These are phyloP conservation scores for Lepus europaeus DNA, from an alignment of 2,113 vertebrate genomes.

Conservation along the genomic window DNA sequence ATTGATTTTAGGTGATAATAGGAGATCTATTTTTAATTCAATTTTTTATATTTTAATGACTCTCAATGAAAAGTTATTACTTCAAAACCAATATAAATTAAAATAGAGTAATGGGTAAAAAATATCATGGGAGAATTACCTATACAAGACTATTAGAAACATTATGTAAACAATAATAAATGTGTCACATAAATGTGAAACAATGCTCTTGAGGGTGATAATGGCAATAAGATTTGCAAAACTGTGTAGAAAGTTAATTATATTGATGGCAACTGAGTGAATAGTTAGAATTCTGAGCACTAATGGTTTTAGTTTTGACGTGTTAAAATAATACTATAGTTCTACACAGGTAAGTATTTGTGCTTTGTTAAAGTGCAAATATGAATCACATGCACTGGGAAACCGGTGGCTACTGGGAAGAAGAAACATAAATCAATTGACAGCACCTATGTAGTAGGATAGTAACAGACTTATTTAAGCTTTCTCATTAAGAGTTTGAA, in stretches of 20 bases:
- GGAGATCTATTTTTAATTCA: neutral
- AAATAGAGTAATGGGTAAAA: neutral
- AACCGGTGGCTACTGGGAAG: neutral
- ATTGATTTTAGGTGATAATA: neutral
- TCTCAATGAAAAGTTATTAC: neutral
- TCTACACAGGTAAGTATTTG: neutral
- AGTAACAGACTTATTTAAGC: neutral
- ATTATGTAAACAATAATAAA: neutral
- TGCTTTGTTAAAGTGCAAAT: neutral
- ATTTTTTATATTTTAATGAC: neutral
- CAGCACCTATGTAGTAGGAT: neutral
- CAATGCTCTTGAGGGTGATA: neutral
- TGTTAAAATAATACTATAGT: neutral
- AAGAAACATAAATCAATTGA: neutral
- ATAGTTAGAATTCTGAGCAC: neutral
- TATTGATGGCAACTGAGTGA: neutral
- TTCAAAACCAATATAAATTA: neutral
- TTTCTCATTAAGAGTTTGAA: neutral
- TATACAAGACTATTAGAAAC: neutral
- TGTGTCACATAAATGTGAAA: neutral
- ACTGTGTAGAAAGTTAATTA: neutral
- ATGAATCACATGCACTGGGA: neutral
- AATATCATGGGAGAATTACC: no score
- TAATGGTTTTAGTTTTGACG: neutral
- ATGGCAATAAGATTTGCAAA: neutral